A percentile compares a stretch with the other conserved stretches of the same genome.
Conservation (phyloP, 2,888 invertebrate genomes). For the Helicoverpa assulta region DNA sequence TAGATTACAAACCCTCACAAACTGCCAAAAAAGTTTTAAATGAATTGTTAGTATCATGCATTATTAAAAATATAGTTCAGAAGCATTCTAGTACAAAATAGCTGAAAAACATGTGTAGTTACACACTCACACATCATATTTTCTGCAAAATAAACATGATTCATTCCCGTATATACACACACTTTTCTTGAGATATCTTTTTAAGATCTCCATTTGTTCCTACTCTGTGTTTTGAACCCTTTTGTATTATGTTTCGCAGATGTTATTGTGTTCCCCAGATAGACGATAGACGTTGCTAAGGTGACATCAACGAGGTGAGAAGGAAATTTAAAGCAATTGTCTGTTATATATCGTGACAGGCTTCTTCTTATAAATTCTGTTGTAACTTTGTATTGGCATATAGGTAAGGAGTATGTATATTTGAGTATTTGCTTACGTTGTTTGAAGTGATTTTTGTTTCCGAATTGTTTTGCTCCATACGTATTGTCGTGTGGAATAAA, state of each 20-base stretch:
- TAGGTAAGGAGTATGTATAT: not conserved
- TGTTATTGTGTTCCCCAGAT: constrained; percentile 54
- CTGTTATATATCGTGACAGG: constrained; percentile 45
- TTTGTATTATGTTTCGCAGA: constrained; percentile 44
- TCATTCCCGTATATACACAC: too few relatives aligned
- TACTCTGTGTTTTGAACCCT: constrained; percentile 25
- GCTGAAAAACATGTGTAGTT: too few relatives aligned
- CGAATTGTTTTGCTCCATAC: not conserved
- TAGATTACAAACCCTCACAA: too few relatives aligned
- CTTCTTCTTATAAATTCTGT: constrained; percentile 26
- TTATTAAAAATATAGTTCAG: too few relatives aligned
- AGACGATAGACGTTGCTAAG: constrained; percentile 44
- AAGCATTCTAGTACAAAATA: too few relatives aligned
- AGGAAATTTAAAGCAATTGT: constrained; percentile 51
- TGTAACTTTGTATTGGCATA: constrained; percentile 16
- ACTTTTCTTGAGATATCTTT: not conserved
- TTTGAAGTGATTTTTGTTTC: constrained; percentile 1
- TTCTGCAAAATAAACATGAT: too few relatives aligned
- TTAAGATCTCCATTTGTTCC: constrained; percentile 17
- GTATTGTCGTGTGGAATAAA: too few relatives aligned
- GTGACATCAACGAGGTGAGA: constrained; percentile 51
- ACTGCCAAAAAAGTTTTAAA: too few relatives aligned
- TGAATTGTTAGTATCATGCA: too few relatives aligned
- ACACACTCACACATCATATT: too few relatives aligned
- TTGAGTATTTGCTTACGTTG: constrained; percentile 1